Conservation (phyloP, 2,797 vertebrate genomes). For the Tinamus major region DNA sequence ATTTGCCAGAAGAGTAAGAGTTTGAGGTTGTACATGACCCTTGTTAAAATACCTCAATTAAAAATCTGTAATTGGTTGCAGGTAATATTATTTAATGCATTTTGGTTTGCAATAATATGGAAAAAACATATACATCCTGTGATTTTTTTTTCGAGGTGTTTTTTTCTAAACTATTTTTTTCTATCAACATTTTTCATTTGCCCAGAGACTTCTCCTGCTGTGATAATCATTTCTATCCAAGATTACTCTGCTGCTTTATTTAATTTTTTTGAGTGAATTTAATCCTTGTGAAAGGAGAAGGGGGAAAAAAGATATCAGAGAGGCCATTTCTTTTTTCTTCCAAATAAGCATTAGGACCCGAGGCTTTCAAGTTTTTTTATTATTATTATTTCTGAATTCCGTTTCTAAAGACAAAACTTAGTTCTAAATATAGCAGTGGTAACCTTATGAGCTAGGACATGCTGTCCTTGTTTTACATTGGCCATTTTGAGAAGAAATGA, state of each 20-base stretch:
- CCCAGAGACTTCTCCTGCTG: conserved; percentile 33
- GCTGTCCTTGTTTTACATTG: not conserved
- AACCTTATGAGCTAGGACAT: not conserved
- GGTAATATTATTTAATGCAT: conserved; percentile 18
- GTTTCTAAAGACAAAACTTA: not conserved
- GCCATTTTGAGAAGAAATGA: not conserved
- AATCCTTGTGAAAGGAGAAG: not conserved
- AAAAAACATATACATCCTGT: conserved; percentile 31
- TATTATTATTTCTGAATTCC: not conserved
- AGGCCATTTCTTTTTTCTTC: not conserved
- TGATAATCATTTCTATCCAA: conserved; percentile 43
- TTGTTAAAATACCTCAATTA: conserved; percentile 17
- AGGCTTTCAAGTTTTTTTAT: not conserved
- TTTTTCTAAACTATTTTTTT: conserved; percentile 7
- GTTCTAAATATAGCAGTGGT: not conserved
- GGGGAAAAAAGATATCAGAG: not conserved
- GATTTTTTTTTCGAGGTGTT: not conserved
- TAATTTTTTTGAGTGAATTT: conserved; percentile 5
- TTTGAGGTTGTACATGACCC: conserved; percentile 5
- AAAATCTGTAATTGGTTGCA: not conserved
- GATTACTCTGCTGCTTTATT: conserved; percentile 45
- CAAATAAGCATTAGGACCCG: not conserved
- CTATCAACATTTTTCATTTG: conserved; percentile 63
- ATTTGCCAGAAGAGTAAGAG: not conserved
- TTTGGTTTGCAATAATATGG: not conserved